Percentiles rank a stretch among this genome's conserved stretches.
Evolutionary conservation across 2,888 invertebrate species (phyloP).

Genomic region (Caenorhabditis plicata): DNA sequence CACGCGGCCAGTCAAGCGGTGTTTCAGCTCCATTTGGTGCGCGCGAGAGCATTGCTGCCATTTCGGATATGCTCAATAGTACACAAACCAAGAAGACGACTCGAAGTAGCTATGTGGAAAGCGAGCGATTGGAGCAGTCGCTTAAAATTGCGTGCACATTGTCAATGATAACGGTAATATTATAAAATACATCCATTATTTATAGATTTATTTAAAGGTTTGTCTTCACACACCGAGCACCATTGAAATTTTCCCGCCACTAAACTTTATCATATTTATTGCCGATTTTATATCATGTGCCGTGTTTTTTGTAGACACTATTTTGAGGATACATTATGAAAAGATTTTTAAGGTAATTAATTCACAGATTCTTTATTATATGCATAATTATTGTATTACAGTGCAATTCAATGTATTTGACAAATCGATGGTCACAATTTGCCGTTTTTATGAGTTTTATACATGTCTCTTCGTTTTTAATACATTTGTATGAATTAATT

Average conservation of each 20-base stretch:
- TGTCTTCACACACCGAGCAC: constrained; percentile 96
- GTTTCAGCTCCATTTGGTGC: constrained; percentile 36
- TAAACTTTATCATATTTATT: constrained; percentile 79
- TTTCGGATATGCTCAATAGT: constrained; percentile 48
- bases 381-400: constrained; percentile 12
- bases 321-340: constrained; percentile 94
- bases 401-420: constrained; percentile 33
- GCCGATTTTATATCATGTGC: constrained; percentile 86
- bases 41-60: constrained; percentile 49
- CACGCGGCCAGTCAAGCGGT: constrained; percentile 30
- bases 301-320: constrained; percentile 95
- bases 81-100: constrained; percentile 42
- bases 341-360: constrained; percentile 80
- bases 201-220: constrained; percentile 69
- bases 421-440: constrained; percentile 96
- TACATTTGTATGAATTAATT: constrained; percentile 73
- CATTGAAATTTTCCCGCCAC: constrained; percentile 82
- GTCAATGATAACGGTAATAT: constrained; percentile 67
- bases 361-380: neutral
- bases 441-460: constrained; percentile 96
- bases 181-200: too few relatives aligned
- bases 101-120: constrained; percentile 43
- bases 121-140: constrained; percentile 37
- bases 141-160: constrained; percentile 53
- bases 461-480: constrained; percentile 89